phyloP scores from a whole-genome alignment of 2,888 invertebrate species.

The Noctua comes region DNA sequence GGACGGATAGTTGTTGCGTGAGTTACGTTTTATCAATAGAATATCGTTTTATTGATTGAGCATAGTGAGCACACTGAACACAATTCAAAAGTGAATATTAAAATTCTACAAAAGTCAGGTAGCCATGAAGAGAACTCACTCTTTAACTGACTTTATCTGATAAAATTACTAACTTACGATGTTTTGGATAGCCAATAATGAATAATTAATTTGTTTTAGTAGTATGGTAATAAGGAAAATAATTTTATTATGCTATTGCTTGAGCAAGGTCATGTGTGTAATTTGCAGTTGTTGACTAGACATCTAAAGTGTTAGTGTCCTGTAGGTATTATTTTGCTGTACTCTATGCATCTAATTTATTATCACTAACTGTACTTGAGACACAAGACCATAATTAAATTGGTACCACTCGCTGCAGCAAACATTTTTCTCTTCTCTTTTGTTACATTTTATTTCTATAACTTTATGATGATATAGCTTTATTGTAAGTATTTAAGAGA shows the following conservation, averaged over 20 bases:
- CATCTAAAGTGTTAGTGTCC: background rate
- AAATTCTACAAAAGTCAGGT: background rate
- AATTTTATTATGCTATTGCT: too few species aligned
- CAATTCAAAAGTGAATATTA: background rate
- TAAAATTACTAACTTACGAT: background rate
- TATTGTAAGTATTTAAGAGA: too few species aligned
- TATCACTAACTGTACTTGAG: background rate
- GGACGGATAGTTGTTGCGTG: background rate
- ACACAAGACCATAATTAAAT: background rate
- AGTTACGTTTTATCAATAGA: background rate
- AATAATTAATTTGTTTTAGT: background rate
- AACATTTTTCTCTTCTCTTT: background rate
- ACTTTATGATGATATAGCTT: too few species aligned
- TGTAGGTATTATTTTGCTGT: background rate
- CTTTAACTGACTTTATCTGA: background rate
- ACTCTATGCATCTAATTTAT: background rate
- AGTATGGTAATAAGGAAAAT: background rate
- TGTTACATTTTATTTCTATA: too few species aligned
- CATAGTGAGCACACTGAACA: background rate
- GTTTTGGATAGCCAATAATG: background rate
- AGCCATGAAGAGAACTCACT: background rate
- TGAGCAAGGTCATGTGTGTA: background rate
- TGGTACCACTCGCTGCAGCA: background rate
- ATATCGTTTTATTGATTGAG: too few species aligned
- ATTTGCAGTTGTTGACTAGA: background rate